phyloP scores from a whole-genome alignment of 2,113 vertebrate species.

The Oceanites oceanicus region DNA sequence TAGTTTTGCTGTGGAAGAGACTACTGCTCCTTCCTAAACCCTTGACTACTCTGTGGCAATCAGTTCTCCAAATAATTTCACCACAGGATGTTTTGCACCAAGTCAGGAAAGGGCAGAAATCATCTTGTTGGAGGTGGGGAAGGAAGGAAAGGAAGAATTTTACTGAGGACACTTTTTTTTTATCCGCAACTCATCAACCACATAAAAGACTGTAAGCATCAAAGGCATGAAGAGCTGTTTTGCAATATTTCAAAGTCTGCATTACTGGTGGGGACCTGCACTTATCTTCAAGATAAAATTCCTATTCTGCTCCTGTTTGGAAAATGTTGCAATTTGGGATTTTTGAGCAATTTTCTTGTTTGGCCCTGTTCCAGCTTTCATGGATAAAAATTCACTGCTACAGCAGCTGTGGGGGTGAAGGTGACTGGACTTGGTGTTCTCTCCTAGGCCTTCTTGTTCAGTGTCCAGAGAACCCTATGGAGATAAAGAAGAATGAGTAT shows the following conservation, averaged over 20 bases:
- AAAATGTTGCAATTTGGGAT: not conserved
- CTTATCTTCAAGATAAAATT: not conserved
- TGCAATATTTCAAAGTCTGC: not conserved
- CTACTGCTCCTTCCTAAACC: not conserved
- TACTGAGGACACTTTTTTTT: not conserved
- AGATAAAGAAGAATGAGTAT: not conserved
- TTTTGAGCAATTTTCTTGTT: not conserved
- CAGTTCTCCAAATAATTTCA: not conserved
- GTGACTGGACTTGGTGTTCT: conserved; percentile 2
- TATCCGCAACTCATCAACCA: not conserved
- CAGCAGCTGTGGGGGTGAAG: not conserved
- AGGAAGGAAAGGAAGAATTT: not conserved
- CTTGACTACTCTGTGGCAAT: not conserved
- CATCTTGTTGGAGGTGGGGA: not conserved
- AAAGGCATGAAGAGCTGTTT: not conserved
- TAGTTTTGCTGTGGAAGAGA: not conserved
- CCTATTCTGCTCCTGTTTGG: not conserved
- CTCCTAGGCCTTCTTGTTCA: not conserved
- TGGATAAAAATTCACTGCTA: not conserved
- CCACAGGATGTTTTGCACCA: not conserved
- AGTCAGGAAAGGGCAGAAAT: not conserved
- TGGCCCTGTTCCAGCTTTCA: not conserved
- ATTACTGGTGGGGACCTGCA: not conserved
- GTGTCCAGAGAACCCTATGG: not conserved
- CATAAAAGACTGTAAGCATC: not conserved